Percentiles rank a stretch among this genome's conserved stretches.
Evolutionary conservation across 2,797 vertebrate species (phyloP).

Genomic region (Pempheris klunzingeri): DNA sequence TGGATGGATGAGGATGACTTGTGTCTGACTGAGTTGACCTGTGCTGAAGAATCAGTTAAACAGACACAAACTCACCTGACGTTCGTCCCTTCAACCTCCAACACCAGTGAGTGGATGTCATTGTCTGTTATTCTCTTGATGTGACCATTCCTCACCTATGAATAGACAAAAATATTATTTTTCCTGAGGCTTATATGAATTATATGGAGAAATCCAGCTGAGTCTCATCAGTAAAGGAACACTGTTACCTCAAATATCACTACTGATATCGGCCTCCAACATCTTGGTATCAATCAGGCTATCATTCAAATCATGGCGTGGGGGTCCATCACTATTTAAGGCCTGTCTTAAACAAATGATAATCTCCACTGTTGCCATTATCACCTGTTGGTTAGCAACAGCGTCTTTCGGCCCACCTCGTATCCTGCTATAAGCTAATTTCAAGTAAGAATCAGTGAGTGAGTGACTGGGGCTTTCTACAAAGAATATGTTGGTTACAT

Average conservation of each 20-base stretch:
- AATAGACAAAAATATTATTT: constrained; percentile 1
- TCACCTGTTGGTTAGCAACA: constrained; percentile 33
- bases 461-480: background rate
- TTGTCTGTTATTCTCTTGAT: constrained; percentile 97
- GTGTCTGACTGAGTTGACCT: background rate
- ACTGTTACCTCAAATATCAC: background rate
- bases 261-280: background rate
- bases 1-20: background rate
- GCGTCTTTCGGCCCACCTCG: background rate
- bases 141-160: constrained; percentile 95
- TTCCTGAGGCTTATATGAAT: background rate
- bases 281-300: background rate
- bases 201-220: background rate
- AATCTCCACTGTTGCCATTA: background rate
- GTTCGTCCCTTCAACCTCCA: constrained; percentile 96
- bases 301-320: background rate
- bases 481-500: background rate
- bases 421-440: background rate
- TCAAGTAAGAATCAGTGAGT: background rate
- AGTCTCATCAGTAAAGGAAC: background rate
- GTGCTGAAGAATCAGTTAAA: background rate
- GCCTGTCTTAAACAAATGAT: background rate
- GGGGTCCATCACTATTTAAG: too few species aligned
- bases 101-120: constrained; percentile 95
- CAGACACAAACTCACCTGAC: constrained; percentile 88